Evolutionary conservation across 35 echinoderm and acorn worm genomes (phyloP).

Genomic region (Strongylocentrotus purpuratus): DNA sequence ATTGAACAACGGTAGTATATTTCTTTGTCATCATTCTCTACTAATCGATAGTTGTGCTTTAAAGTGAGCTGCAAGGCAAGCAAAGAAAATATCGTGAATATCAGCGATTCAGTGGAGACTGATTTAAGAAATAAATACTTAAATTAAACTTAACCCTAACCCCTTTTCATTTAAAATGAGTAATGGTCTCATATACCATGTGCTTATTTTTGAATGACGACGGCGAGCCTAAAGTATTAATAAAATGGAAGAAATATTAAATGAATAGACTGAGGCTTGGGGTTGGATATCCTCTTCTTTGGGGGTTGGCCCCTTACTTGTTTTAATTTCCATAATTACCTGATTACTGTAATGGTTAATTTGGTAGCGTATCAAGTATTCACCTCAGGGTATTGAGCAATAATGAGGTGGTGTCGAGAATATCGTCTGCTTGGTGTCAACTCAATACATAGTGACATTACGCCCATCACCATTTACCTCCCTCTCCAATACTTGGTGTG

Average conservation of each 20-base stretch:
- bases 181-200: no score
- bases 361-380: constrained; percentile 41
- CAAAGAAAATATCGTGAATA: no score
- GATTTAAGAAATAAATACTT: no score
- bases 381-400: constrained; percentile 53
- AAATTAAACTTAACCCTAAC: no score
- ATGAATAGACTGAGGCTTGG: neutral
- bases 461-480: constrained; percentile 5
- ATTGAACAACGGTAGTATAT: neutral
- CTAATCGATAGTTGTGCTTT: no score
- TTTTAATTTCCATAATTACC: constrained; percentile 53
- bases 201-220: no score
- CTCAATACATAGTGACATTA: constrained; percentile 50
- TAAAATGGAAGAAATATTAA: neutral
- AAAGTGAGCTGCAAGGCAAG: no score
- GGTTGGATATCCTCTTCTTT: neutral
- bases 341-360: constrained; percentile 51
- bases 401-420: constrained; percentile 48
- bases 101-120: no score
- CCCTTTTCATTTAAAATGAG: no score
- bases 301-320: constrained; percentile 10
- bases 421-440: constrained; percentile 30
- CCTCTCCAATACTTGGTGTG: neutral
- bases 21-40: no score
- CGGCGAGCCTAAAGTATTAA: neutral